These are phyloP conservation scores for Sanderia malayensis DNA, from an alignment of 30 jellyfish, hydroid and myxozoan species.

Conservation along the genomic window DNA sequence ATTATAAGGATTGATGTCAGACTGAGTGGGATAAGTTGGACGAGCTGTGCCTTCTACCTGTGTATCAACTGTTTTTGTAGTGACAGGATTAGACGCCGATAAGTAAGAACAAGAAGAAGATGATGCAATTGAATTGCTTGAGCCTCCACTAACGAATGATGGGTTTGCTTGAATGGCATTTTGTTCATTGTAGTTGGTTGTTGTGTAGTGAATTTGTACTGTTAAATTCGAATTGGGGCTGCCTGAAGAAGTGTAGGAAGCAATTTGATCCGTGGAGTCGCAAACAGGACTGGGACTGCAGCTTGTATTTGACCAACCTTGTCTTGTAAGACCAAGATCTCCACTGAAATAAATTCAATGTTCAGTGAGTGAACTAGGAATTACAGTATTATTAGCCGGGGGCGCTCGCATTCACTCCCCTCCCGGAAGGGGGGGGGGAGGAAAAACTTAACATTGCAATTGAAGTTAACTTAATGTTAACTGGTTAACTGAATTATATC, in stretches of 20 bases:
- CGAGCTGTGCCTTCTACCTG: neutral
- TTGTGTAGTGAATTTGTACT: conserved; percentile 11
- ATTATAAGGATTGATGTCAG: conserved; percentile 15
- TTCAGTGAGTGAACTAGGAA: too few relatives aligned
- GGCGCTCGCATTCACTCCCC: too few relatives aligned
- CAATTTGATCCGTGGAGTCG: conserved; percentile 58
- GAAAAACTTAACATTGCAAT: too few relatives aligned
- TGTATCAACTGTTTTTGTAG: neutral
- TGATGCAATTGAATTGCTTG: neutral
- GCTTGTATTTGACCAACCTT: conserved; percentile 25
- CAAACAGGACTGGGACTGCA: conserved; percentile 58
- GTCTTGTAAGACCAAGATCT: conserved; percentile 16
- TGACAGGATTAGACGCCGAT: neutral
- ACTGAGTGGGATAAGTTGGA: conserved; percentile 4
- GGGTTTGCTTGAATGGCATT: neutral
- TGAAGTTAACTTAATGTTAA: too few relatives aligned
- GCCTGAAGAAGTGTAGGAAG: conserved; percentile 36
- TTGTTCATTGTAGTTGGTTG: conserved; percentile 1
- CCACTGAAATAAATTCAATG: conserved; percentile 7
- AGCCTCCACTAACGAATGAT: neutral
- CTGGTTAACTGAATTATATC: too few relatives aligned
- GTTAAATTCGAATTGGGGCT: conserved; percentile 14
- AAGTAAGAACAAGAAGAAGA: neutral
- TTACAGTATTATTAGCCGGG: too few relatives aligned
- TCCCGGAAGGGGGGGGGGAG: too few relatives aligned